Base-by-base conservation (phyloP, 2,113 vertebrate species). In the Cichladusa arquata region DNA sequence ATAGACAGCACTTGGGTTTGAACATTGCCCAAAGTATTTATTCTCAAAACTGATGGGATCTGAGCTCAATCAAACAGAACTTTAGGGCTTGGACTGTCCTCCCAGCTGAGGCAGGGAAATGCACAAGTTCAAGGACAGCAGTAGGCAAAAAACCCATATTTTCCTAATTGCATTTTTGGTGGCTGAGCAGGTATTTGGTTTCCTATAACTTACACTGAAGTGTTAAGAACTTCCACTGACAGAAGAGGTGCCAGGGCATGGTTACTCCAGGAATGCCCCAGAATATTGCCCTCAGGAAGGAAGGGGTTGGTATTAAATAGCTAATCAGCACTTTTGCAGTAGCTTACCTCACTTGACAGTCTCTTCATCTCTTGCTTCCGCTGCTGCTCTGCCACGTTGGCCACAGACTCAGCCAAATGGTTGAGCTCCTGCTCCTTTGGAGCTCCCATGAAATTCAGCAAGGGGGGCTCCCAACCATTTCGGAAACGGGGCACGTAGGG, bases 381-480 rank as follows among this genome's bases (percentile, higher is more conserved):
- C 72, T 98, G 98, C 17, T 98, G 98, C 66, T 99, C 98, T 2
- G 98, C 97, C 29, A 95, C 97, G 0, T 96, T 97, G 53, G 97
- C 95, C 71, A 98, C 97, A 0, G 98, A 98, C 80, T 99, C 98
- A 0, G 98, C 97, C 93, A 98, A 85, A 11, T 98, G 98, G 65
- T 97, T 98, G 69, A 98, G 97, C 2, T 99, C 98, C 76, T 98
- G 98, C 10, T 99, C 99, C 78, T 97, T 96, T 1, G 98, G 98
- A 6, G 94, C 64, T 2, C 97, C 96, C 81, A 81, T 54, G 61
- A 96, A 96, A 40, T 96, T 97, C 48, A 99, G 64, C 93, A 97
- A 79, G 2, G 99, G 98, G 13, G 99, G 99, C 86, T 99, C 98
- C 99, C 99, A 99, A 9, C 99, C 98, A 1, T 98, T 99, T 31